Evolutionary conservation across 2,888 invertebrate genomes (phyloP).

Genomic region (Phyto melanocephala): DNA sequence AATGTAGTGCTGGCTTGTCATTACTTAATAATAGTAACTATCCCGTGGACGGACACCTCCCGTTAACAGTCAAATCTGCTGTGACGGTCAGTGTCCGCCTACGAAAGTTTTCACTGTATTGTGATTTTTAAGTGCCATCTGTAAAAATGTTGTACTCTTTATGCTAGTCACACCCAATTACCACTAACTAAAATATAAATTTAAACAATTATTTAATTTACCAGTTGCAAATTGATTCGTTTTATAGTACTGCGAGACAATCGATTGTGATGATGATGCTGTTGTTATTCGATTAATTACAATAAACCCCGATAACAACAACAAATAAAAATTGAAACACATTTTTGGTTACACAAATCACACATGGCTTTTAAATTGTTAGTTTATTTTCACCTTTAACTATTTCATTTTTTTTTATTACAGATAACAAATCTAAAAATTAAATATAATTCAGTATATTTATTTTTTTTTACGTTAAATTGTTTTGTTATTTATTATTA

Average conservation of each 20-base stretch:
- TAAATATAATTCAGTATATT: neutral
- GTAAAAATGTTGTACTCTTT: no score
- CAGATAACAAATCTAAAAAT: neutral
- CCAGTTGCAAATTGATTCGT: constrained; percentile 64
- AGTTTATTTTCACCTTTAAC: neutral
- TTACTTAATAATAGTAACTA: no score
- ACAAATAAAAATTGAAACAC: constrained; percentile 62
- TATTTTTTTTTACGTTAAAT: neutral
- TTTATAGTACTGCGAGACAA: constrained; percentile 60
- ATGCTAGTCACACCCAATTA: no score
- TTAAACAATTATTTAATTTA: constrained; percentile 33
- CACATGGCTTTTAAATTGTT: constrained; percentile 6
- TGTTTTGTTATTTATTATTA: neutral
- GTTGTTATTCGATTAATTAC: constrained; percentile 54
- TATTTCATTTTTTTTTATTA: neutral
- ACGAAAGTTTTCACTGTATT: no score
- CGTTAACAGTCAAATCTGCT: no score
- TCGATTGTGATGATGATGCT: constrained; percentile 51
- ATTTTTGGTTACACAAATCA: constrained; percentile 51
- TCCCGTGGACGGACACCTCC: no score
- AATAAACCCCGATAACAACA: constrained; percentile 63
- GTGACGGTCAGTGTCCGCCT: no score
- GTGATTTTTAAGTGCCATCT: no score
- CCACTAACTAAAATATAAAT: no score
- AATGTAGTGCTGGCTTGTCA: no score